Base-by-base conservation (phyloP, 2,888 invertebrate species). In the Caradrina clavipalpis region DNA sequence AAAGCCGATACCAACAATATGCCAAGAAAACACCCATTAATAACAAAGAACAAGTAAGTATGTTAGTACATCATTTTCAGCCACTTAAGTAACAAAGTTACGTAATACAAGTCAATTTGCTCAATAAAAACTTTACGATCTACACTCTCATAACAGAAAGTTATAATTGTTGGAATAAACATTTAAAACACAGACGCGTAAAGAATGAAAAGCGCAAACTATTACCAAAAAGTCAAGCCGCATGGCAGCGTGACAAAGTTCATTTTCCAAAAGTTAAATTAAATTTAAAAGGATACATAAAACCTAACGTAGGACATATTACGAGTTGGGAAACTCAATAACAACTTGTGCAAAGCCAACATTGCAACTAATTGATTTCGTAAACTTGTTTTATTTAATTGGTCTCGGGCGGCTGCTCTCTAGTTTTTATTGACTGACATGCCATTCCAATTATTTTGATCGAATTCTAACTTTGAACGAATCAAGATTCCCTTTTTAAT, bases 371-470 rank as follows among this genome's bases (percentile, higher is more conserved):
- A 94, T 92, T 92, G 92, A 92, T 92, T 94, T 88, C 83, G 88
- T 89, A 90, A 93, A 93, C 89, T 94, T 91, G 91, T 92, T 92
- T 91, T 89, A 92, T 93, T 91, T 92, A 92, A 94, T 93, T 92
- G 91, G 88, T 89, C 87, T 88, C 88, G 74, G 83, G 86, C 86
- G 89, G 83, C 82, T 80, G 82, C 82, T 84, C 69, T 70, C 70
- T 89, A 91, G 87, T 91, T 92, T 91, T 91, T 92, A 91, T 91
- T 89, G 89, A 90, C 85, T 87, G 85, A 86, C 84, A 83, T 82
- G 81, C 86, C 86, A 87, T 89, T 88, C 81, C 82, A 86, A 88
- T 88, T 89, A 86, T 87, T 86, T 86, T 85, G 81, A 82, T 83
- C 80, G 78, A 84, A 82, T 80, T 78, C 78, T 57, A 81, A 75